phyloP scores from a whole-genome alignment of 2,113 vertebrate species.

The Tinamus guttatus region DNA sequence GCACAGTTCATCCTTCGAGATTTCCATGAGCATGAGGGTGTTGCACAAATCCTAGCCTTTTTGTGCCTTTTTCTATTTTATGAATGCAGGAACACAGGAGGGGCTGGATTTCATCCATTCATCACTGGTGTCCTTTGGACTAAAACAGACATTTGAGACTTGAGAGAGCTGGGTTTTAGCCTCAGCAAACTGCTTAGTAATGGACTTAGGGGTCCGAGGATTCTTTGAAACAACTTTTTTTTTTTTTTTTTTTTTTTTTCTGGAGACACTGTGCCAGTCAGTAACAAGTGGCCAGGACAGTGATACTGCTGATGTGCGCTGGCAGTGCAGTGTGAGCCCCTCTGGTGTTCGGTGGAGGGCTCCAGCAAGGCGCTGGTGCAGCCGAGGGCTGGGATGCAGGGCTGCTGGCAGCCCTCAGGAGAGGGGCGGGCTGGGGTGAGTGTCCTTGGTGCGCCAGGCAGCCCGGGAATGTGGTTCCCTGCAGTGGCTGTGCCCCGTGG shows the following conservation, averaged over 20 bases:
- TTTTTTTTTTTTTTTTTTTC: too few relatives aligned
- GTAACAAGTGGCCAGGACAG: rapidly evolving
- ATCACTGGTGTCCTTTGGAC: neutral
- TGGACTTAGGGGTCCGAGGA: neutral
- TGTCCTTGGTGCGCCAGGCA: neutral
- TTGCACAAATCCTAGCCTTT: neutral
- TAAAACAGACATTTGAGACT: neutral
- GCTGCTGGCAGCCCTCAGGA: neutral
- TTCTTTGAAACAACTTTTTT: neutral
- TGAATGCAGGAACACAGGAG: neutral
- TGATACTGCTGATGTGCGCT: rapidly evolving
- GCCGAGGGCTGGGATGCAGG: neutral
- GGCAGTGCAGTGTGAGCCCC: rapidly evolving
- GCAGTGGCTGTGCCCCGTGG: neutral
- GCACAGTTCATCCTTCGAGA: neutral
- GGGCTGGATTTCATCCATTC: neutral
- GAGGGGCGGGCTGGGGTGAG: neutral
- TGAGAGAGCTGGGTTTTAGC: neutral
- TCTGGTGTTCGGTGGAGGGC: neutral
- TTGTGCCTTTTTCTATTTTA: neutral
- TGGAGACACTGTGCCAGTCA: rapidly evolving
- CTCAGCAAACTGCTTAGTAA: neutral
- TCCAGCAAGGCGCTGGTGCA: neutral
- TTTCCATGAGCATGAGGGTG: neutral
- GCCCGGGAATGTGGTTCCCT: neutral